Evolutionary conservation across 2,113 vertebrate species (phyloP), one percentile per base, ranked within the genome.

Genomic region (Grammomys surdaster): DNA sequence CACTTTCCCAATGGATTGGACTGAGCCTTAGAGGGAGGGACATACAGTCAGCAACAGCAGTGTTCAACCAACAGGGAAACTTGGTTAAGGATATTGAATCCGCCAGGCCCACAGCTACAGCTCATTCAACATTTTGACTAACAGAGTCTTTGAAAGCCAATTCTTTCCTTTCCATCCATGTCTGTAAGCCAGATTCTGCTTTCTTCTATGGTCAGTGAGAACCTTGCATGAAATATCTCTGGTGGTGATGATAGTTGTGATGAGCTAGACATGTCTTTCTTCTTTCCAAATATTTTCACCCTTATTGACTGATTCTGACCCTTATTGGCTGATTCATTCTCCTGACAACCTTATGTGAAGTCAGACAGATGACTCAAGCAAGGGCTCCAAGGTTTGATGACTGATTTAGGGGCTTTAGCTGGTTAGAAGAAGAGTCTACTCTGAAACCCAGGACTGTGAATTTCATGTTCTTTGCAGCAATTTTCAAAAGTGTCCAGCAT

Each of bases 401-500:
- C n/a, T 77, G 56, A 31, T 4, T 22, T 63, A 10, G 48, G 48
- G 24, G 24, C 81, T 13, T n/a, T 16, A 76, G 36, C 31, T 40
- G 26, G 56, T 65, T 60, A 77, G 85, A 75, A 31, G 24, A 1
- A 87, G 13, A 84, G 48, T 3, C 51, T 1, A 0, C 40, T 48
- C 46, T 76, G 76, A 28, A 93, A n/a, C 58, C 11, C 8, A n/a
- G 56, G 54, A 20, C 40, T 56, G 11, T 85, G 58, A 16, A 20
- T 87, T 84, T 14, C 24, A 19, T 26, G 24, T 33, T 65, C 43
- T 72, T 56, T 8, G 19, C 11, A 31, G 58, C 7, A 3, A 2
- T 2, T 67, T 56, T 58, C n/a, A 8, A 2, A 20, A 31, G 17
- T 33, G 5, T 2, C 17, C 13, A 1, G 22, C 0, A 3, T 4